phyloP scores from a whole-genome alignment of 2,888 invertebrate species.

The Latheticus oryzae region DNA sequence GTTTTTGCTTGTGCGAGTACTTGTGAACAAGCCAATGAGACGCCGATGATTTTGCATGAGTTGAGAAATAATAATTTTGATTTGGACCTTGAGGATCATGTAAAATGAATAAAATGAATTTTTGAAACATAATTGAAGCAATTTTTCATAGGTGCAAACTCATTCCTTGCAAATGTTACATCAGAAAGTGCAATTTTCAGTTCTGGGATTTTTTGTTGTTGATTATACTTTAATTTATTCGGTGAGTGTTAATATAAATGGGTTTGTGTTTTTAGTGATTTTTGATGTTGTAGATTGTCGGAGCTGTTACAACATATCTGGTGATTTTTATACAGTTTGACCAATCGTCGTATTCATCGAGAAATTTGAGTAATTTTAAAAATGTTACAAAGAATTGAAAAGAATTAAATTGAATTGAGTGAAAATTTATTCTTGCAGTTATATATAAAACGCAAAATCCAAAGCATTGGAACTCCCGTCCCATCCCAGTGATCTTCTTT shows the following conservation, averaged over 20 bases:
- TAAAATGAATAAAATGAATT: conserved; percentile 45
- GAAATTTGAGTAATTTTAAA: no score
- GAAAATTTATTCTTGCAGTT: no score
- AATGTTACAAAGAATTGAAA: no score
- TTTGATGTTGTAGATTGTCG: conserved; percentile 61
- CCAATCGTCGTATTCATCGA: no score
- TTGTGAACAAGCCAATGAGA: conserved; percentile 61
- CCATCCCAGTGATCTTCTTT: no score
- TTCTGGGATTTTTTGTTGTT: conserved; percentile 66
- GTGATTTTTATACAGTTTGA: conserved; percentile 67
- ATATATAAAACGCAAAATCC: no score
- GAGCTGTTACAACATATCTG: conserved; percentile 65
- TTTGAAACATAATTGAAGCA: not conserved
- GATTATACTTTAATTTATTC: conserved; percentile 66
- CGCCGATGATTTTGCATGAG: conserved; percentile 63
- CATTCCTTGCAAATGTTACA: conserved; percentile 67
- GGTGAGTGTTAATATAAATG: conserved; percentile 56
- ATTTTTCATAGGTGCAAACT: conserved; percentile 62
- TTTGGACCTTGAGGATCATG: conserved; percentile 62
- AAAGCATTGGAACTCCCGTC: no score
- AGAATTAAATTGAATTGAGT: no score
- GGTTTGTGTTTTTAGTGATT: not conserved
- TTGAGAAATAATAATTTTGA: conserved; percentile 62
- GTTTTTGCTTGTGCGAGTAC: conserved; percentile 51
- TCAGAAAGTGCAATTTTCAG: conserved; percentile 65